Conservation (phyloP, 1,140 invertebrate species). For the Brachionus asplanchnoidis region DNA sequence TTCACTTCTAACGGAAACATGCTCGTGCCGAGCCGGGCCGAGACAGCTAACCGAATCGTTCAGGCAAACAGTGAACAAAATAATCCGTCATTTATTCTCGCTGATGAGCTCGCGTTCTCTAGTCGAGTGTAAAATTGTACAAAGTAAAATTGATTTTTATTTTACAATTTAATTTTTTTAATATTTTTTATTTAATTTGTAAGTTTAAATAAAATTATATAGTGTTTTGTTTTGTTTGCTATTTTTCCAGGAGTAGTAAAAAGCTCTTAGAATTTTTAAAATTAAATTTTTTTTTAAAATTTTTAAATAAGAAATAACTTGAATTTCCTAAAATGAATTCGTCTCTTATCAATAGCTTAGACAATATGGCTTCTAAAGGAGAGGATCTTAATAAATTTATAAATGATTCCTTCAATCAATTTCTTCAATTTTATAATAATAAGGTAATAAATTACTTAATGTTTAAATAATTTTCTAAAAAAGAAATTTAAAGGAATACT, state of each 20-base stretch:
- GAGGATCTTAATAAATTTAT: not conserved
- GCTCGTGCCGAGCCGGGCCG: too few relatives aligned
- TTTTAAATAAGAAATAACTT: not conserved
- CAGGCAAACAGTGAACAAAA: too few relatives aligned
- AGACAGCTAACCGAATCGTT: too few relatives aligned
- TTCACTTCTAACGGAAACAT: too few relatives aligned
- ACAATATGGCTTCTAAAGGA: not conserved
- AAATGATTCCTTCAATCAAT: not conserved
- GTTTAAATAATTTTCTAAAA: not conserved
- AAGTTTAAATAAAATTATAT: not conserved
- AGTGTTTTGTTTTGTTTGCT: not conserved
- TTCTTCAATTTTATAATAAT: not conserved
- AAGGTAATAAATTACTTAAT: not conserved
- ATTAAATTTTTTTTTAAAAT: not conserved
- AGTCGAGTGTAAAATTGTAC: too few relatives aligned
- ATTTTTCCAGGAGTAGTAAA: not conserved
- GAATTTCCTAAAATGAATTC: not conserved
- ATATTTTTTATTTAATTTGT: not conserved
- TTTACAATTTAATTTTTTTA: not conserved
- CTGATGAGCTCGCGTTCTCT: too few relatives aligned
- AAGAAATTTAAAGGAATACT: conserved; percentile 2
- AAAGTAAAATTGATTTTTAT: not conserved
- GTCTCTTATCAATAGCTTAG: not conserved
- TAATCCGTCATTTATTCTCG: too few relatives aligned
- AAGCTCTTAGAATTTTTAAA: not conserved